These are phyloP conservation scores for Meandrina meandrites DNA, from an alignment of 92 coral and sea anemone genomes.

Conservation along the genomic window DNA sequence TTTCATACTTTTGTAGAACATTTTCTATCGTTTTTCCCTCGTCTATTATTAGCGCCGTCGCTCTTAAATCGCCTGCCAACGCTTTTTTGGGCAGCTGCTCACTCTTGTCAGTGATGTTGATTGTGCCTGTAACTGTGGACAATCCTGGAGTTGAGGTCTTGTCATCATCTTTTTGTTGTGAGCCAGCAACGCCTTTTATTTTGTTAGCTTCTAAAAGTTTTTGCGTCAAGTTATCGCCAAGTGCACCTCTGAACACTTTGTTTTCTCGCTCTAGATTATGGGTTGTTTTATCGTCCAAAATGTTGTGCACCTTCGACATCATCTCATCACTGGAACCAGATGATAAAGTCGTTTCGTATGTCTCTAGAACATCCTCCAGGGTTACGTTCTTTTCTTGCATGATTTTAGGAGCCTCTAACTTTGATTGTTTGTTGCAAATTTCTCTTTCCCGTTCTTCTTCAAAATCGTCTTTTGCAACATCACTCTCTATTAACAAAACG, in stretches of 20 bases:
- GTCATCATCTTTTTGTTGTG: neutral
- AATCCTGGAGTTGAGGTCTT: neutral
- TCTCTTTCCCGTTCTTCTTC: neutral
- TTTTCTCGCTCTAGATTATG: neutral
- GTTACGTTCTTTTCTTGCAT: constrained; percentile 31
- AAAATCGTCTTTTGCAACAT: neutral
- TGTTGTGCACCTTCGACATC: neutral
- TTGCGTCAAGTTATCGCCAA: neutral
- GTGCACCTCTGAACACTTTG: neutral
- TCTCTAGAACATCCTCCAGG: constrained; percentile 5
- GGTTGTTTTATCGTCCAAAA: neutral
- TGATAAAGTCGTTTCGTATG: neutral
- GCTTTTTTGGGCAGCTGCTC: neutral
- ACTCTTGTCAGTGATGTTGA: neutral
- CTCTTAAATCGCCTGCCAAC: neutral
- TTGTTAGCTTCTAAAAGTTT: neutral
- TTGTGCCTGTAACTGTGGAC: neutral
- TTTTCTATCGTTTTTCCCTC: neutral
- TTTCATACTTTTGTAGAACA: neutral
- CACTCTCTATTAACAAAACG: neutral
- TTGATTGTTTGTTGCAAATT: neutral
- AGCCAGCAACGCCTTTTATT: neutral
- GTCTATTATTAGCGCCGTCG: neutral
- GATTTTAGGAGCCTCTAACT: constrained; percentile 43
- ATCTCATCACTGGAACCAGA: neutral